A percentile compares a stretch with the other conserved stretches of the same genome.
Evolutionary conservation across 2,797 vertebrate genomes (phyloP).

Genomic region (Semotilus atromaculatus): DNA sequence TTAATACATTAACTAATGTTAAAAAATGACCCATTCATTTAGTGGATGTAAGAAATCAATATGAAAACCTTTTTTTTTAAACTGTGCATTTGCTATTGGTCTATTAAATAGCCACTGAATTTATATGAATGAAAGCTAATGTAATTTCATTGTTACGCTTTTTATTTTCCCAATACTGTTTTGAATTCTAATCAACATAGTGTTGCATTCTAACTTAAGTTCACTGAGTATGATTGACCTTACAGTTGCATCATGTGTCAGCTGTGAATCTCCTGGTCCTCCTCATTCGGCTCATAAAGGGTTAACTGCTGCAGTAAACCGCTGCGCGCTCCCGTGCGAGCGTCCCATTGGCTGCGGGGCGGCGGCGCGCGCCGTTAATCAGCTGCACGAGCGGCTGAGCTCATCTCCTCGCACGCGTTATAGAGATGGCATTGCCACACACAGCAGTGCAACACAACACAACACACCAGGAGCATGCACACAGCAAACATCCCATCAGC

Average conservation of each 20-base stretch:
- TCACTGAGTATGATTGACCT: too few relatives aligned
- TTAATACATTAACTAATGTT: too few relatives aligned
- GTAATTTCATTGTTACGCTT: not conserved
- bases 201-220: not conserved
- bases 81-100: not conserved
- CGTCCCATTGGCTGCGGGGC: constrained; percentile 64
- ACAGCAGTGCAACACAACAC: constrained; percentile 68
- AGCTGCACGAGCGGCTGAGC: constrained; percentile 63
- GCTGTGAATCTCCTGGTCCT: not conserved
- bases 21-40: not conserved
- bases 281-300: constrained; percentile 56
- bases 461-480: constrained; percentile 67
- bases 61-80: not conserved
- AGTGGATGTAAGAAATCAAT: not conserved
- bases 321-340: constrained; percentile 64
- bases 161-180: not conserved
- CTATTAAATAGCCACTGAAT: not conserved
- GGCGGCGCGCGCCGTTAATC: constrained; percentile 68
- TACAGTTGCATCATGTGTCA: not conserved
- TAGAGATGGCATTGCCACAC: constrained; percentile 65
- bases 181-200: not conserved
- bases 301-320: constrained; percentile 65
- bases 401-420: constrained; percentile 64
- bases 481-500: constrained; percentile 57
- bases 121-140: not conserved